Evolutionary conservation across 2,113 vertebrate species (phyloP).

Genomic region (Catharus minimus): DNA sequence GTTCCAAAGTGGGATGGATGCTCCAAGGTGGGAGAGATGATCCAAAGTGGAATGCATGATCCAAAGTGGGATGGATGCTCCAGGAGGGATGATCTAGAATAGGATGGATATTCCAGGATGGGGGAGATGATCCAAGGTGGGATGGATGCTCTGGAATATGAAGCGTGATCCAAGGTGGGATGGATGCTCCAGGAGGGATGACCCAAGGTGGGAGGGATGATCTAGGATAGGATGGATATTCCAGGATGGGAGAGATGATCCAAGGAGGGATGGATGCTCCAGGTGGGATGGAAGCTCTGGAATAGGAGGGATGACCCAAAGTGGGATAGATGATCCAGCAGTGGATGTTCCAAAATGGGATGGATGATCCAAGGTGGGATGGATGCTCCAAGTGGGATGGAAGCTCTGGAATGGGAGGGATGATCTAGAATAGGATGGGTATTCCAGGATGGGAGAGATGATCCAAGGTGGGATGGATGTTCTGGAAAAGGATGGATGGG

Average conservation of each 20-base stretch:
- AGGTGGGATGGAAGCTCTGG: background rate
- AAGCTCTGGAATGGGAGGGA: background rate
- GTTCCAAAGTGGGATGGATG: background rate
- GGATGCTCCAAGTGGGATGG: background rate
- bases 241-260: background rate
- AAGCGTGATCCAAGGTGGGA: background rate
- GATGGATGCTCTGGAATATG: background rate
- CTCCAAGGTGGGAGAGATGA: too few relatives aligned
- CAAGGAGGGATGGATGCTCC: accelerated
- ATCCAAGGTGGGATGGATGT: background rate
- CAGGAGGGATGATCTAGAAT: background rate
- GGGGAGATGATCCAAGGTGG: background rate
- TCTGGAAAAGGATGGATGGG: background rate
- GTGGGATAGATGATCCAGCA: background rate
- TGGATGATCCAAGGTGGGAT: background rate
- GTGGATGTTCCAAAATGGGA: too few relatives aligned
- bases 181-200: background rate
- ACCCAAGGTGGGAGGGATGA: too few relatives aligned
- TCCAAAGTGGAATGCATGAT: too few relatives aligned
- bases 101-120: background rate
- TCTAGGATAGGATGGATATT: too few relatives aligned
- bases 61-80: accelerated
- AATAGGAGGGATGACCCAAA: background rate
- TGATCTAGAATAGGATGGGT: background rate
- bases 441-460: background rate